These are phyloP conservation scores for Calameuta pallipes DNA, from an alignment of 2,888 invertebrate species.

Conservation along the genomic window DNA sequence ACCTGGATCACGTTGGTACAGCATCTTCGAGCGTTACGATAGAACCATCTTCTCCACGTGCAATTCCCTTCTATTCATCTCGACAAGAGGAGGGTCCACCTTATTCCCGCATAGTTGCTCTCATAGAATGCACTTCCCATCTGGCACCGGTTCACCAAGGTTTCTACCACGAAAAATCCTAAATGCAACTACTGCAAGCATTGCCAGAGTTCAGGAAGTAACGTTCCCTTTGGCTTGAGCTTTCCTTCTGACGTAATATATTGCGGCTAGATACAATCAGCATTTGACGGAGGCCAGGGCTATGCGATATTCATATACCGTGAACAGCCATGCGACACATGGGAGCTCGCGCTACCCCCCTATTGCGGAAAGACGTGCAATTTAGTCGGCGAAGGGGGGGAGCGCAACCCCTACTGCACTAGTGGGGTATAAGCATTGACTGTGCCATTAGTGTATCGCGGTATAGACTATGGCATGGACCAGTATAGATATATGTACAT, in stretches of 20 bases:
- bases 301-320: not conserved
- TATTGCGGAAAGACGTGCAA: not conserved
- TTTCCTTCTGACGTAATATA: conserved; percentile 39
- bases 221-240: conserved; percentile 33
- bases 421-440: not conserved
- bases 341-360: not conserved
- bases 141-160: not conserved
- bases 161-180: not conserved
- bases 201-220: conserved; percentile 29
- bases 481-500: not conserved
- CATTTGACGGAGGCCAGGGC: conserved; percentile 36
- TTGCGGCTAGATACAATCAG: conserved; percentile 45
- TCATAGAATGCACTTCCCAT: not conserved
- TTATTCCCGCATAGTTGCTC: not conserved
- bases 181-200: conserved; percentile 11
- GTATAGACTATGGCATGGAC: not conserved
- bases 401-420: not conserved
- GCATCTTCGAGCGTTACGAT: not conserved
- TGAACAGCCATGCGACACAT: not conserved
- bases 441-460: not conserved
- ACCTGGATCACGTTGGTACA: not conserved
- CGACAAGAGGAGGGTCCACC: not conserved
- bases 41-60: not conserved
- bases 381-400: not conserved
- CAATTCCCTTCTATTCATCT: not conserved